A percentile compares a stretch with the other conserved stretches of the same genome.
Evolutionary conservation across 30 jellyfish, hydroid and myxozoan genomes (phyloP).

Genomic region (Catostylus mosaicus): DNA sequence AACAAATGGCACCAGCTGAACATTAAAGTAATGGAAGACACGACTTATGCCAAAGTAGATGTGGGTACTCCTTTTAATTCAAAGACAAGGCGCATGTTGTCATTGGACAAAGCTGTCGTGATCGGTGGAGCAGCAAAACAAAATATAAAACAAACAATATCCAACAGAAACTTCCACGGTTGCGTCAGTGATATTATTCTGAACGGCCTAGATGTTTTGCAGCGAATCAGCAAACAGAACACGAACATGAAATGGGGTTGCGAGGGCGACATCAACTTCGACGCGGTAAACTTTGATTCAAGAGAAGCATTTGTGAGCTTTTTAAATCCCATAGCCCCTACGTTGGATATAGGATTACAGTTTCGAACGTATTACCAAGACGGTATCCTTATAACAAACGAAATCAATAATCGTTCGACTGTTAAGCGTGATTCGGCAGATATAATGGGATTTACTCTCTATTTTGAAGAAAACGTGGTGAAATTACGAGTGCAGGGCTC

Average conservation of each 20-base stretch:
- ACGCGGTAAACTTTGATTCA: slow-evolving; percentile 48
- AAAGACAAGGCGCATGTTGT: background rate
- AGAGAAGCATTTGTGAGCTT: slow-evolving; percentile 21
- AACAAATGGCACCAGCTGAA: slow-evolving; percentile 74
- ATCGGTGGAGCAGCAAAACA: slow-evolving; percentile 36
- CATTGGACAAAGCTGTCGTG: slow-evolving; percentile 15
- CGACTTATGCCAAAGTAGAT: slow-evolving; percentile 55
- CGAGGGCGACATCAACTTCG: slow-evolving; percentile 25
- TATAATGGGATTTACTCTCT: slow-evolving; percentile 60
- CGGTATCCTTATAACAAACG: slow-evolving; percentile 58
- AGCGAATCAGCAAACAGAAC: slow-evolving; percentile 15
- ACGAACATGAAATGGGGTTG: slow-evolving; percentile 41
- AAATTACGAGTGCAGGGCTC: slow-evolving; percentile 40
- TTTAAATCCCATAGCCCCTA: slow-evolving; percentile 26
- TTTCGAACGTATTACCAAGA: slow-evolving; percentile 71
- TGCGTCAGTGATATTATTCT: slow-evolving; percentile 57
- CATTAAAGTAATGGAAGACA: slow-evolving; percentile 26
- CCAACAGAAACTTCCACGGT: slow-evolving; percentile 61
- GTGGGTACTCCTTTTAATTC: background rate
- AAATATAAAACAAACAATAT: background rate
- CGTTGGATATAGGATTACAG: slow-evolving; percentile 35
- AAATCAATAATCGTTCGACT: slow-evolving; percentile 11
- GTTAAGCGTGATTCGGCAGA: slow-evolving; percentile 23
- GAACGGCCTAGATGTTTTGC: slow-evolving; percentile 15
- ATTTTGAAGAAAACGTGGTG: slow-evolving; percentile 59